Evolutionary conservation across 2,888 invertebrate genomes (phyloP), one percentile per base, ranked within the genome.

Genomic region (Matsumyia berberina): DNA sequence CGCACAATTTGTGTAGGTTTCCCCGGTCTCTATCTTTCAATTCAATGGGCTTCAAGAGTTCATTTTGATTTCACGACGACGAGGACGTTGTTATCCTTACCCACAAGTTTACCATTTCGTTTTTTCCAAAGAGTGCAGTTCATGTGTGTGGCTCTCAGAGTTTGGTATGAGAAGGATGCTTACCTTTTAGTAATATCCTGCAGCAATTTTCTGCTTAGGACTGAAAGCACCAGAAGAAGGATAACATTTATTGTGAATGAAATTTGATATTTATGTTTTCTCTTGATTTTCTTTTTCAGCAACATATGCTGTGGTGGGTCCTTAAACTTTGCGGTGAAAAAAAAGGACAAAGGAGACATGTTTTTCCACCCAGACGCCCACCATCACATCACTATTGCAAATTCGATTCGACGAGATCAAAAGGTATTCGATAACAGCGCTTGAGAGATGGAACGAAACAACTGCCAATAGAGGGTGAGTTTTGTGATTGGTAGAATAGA

Each of bases 31-130:
- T 11, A 15, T 49, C 57, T 69, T 53, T 42, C 74, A 73, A 69
- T 79, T 85, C 62, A 85, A 73, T 85, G 83, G 69, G 62, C 42
- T 74, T 79, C 39, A 57, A 69, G 83, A 69, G 69, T 79, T 79
- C 79, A 79, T 85, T 85, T 85, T 79, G 79, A 79, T 85, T 74
- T 69, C 49, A 72, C n/a, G 44, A 69, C 67, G 42, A 39, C 11
- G 29, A 51, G 67, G 60, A 80, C 53, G 66, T 72, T 72, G 11
- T 72, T 57, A 39, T 72, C 9, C 62, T 29, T 19, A 24, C 15
- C n/a, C 35, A 58, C 5, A 53, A 62, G 60, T 53, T 67, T 69
- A 35, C 58, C 19, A 67, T 77, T 67, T 66, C 12, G n/a, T 11
- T 76, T 74, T 33, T 24, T 8, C 11, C 17, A 46, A 5, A 24